These are phyloP conservation scores for Lophius americanus DNA, from an alignment of 2,797 vertebrate genomes.

Conservation along the genomic window DNA sequence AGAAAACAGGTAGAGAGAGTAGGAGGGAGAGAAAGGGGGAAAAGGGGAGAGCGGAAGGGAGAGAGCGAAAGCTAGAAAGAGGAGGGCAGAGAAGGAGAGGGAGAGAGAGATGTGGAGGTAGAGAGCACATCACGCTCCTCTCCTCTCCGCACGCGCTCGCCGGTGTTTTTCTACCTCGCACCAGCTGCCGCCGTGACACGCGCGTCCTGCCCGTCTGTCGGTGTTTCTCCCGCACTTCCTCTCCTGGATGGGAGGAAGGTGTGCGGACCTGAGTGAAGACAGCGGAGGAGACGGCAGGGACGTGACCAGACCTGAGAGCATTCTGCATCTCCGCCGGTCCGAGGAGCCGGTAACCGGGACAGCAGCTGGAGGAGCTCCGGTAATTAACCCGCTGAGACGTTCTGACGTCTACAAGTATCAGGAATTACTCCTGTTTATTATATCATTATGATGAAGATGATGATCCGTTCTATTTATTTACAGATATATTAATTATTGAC, in stretches of 20 bases:
- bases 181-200: neutral
- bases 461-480: too few species aligned
- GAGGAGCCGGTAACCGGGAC: slow-evolving; percentile 6
- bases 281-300: slow-evolving; percentile 2
- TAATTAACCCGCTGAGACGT: neutral
- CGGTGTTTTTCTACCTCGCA: slow-evolving; percentile 17
- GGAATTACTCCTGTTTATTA: too few species aligned
- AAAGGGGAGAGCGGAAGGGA: too few species aligned
- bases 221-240: neutral
- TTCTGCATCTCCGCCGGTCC: neutral
- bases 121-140: too few species aligned
- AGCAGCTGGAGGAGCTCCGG: neutral
- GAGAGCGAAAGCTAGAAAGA: too few species aligned
- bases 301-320: slow-evolving; percentile 29
- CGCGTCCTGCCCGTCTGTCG: neutral
- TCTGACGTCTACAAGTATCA: neutral
- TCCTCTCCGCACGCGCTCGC: slow-evolving; percentile 12
- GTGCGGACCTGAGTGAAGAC: slow-evolving; percentile 27
- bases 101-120: neutral
- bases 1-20: too few species aligned
- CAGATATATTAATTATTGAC: too few species aligned
- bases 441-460: too few species aligned
- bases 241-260: slow-evolving; percentile 11
- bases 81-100: neutral
- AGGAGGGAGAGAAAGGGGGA: too few species aligned